A percentile compares a stretch with the other conserved stretches of the same genome.
These are phyloP conservation scores for Cantharis rustica DNA, from an alignment of 2,888 invertebrate genomes.

Conservation along the genomic window DNA sequence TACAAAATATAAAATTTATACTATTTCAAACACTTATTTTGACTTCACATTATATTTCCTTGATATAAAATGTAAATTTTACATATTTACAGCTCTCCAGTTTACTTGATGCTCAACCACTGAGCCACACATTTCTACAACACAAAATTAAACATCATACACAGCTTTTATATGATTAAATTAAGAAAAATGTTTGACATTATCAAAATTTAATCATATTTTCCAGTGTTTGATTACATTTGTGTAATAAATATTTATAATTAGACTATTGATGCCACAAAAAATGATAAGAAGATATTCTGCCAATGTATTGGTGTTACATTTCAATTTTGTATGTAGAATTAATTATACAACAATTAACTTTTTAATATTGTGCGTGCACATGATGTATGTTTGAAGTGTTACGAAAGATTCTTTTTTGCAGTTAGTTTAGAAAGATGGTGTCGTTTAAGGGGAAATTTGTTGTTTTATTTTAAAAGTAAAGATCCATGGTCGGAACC, in stretches of 20 bases:
- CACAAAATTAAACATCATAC: neutral
- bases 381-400: neutral
- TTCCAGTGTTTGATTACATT: neutral
- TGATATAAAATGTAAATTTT: neutral
- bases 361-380: neutral
- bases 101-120: neutral
- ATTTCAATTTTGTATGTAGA: neutral
- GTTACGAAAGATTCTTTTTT: slow-evolving; percentile 42
- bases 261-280: neutral
- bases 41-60: neutral
- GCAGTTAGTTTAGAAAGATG: slow-evolving; percentile 80
- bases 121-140: neutral
- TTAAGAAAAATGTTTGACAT: neutral
- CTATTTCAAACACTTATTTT: too few relatives aligned
- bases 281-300: neutral
- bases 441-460: slow-evolving; percentile 90
- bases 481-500: slow-evolving; percentile 89
- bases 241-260: neutral
- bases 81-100: neutral
- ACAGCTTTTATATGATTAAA: neutral
- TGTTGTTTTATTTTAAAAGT: slow-evolving; percentile 91
- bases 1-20: neutral
- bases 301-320: neutral
- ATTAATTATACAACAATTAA: neutral
- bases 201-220: neutral